These are phyloP conservation scores for Manis javanica DNA, from an alignment of 2,797 vertebrate genomes.

Conservation along the genomic window DNA sequence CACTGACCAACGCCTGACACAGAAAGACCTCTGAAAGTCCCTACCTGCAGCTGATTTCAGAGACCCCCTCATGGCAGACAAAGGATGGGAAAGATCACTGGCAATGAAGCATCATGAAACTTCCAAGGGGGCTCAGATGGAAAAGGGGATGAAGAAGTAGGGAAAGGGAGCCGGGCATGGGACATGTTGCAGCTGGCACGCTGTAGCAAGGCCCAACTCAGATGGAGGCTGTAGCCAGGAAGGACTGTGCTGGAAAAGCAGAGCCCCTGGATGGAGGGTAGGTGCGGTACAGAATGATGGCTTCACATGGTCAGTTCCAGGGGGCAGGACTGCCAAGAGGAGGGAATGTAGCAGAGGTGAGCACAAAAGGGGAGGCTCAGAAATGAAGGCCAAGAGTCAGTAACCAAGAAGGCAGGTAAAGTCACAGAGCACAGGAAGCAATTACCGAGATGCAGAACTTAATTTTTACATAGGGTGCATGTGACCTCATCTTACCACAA, in stretches of 20 bases:
- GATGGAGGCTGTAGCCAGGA: not conserved
- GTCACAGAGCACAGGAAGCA: not conserved
- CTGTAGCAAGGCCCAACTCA: not conserved
- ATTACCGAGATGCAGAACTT: not conserved
- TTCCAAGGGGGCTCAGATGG: not conserved
- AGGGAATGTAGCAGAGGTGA: not conserved
- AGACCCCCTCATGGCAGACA: not conserved
- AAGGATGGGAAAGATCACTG: not conserved
- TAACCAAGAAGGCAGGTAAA: not conserved
- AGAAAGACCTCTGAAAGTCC: slow-evolving; percentile 41
- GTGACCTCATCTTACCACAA: not conserved
- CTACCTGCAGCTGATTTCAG: not conserved
- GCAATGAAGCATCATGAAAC: not conserved
- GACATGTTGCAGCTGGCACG: not conserved
- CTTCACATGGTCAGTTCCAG: not conserved
- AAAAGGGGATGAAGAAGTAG: not conserved
- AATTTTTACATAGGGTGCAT: not conserved
- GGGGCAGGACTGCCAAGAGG: not conserved
- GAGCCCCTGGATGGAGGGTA: not conserved
- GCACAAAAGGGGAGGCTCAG: not conserved
- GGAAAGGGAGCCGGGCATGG: not conserved
- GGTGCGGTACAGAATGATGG: not conserved
- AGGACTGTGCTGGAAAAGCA: not conserved
- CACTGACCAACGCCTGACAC: not conserved
- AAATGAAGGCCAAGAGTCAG: not conserved